Evolutionary conservation across 2,113 vertebrate species (phyloP).

Genomic region (Caranx ignobilis): DNA sequence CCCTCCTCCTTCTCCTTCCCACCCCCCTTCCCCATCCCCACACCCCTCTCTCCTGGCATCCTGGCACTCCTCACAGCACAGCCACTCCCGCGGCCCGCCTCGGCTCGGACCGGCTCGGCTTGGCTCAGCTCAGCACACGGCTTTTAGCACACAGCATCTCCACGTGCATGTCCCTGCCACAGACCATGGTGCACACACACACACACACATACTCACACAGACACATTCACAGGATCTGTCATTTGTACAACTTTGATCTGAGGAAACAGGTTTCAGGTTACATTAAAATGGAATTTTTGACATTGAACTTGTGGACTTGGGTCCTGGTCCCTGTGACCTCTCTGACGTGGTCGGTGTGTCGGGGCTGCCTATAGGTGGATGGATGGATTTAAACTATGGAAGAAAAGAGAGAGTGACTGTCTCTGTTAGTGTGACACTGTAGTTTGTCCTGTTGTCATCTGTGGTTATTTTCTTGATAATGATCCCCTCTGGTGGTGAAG

Average conservation of each 20-base stretch:
- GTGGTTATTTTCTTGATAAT: slow-evolving; percentile 72
- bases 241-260: too few species aligned
- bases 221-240: not conserved
- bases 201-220: slow-evolving; percentile 19
- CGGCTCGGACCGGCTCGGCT: slow-evolving; percentile 42
- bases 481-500: slow-evolving; percentile 71
- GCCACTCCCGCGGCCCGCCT: slow-evolving; percentile 33
- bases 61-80: slow-evolving; percentile 58
- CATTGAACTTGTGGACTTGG: not conserved
- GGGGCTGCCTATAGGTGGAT: slow-evolving; percentile 58
- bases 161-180: slow-evolving; percentile 75
- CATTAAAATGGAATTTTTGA: too few species aligned
- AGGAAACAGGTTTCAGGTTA: not conserved
- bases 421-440: slow-evolving; percentile 25
- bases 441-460: slow-evolving; percentile 26
- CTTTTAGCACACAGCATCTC: slow-evolving; percentile 70
- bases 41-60: slow-evolving; percentile 41
- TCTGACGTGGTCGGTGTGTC: too few species aligned
- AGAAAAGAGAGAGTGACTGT: slow-evolving; percentile 60
- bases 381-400: slow-evolving; percentile 51
- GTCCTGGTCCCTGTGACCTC: not conserved
- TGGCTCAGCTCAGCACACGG: slow-evolving; percentile 54
- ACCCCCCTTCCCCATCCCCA: not conserved
- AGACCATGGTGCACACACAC: slow-evolving; percentile 43
- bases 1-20: slow-evolving; percentile 14